These are phyloP conservation scores for Euwallacea similis DNA, from an alignment of 1,140 invertebrate genomes.

Conservation along the genomic window DNA sequence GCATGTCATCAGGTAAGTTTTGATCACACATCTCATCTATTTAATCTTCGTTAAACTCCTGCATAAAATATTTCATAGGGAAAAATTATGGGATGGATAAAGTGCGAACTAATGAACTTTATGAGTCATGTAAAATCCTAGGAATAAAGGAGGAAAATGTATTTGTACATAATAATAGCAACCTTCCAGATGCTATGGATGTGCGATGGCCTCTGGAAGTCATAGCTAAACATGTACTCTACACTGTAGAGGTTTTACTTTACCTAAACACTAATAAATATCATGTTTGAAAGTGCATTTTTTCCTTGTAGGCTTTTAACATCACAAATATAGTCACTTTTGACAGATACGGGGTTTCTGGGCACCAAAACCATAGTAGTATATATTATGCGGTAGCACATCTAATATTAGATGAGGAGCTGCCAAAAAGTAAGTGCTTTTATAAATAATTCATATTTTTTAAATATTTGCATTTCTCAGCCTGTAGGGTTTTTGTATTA, in stretches of 20 bases:
- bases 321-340: conserved; percentile 90
- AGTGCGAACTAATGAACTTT: conserved; percentile 74
- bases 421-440: conserved; percentile 65
- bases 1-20: conserved; percentile 77
- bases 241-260: conserved; percentile 62
- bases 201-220: conserved; percentile 74
- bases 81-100: conserved; percentile 71
- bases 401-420: conserved; percentile 70
- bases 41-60: not conserved
- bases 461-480: conserved; percentile 59
- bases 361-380: conserved; percentile 86
- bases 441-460: conserved; percentile 12
- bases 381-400: conserved; percentile 78
- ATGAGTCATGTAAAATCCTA: conserved; percentile 72
- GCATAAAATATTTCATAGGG: conserved; percentile 57
- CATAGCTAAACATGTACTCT: conserved; percentile 70
- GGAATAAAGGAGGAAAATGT: conserved; percentile 79
- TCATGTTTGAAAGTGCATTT: not conserved
- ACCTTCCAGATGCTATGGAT: conserved; percentile 74
- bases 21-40: not conserved
- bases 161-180: conserved; percentile 68
- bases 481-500: conserved; percentile 77
- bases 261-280: not conserved
- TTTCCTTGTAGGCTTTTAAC: conserved; percentile 58
- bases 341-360: conserved; percentile 86